Base-by-base conservation (phyloP, 2,113 vertebrate species). In the Diglossa brunneiventris region DNA sequence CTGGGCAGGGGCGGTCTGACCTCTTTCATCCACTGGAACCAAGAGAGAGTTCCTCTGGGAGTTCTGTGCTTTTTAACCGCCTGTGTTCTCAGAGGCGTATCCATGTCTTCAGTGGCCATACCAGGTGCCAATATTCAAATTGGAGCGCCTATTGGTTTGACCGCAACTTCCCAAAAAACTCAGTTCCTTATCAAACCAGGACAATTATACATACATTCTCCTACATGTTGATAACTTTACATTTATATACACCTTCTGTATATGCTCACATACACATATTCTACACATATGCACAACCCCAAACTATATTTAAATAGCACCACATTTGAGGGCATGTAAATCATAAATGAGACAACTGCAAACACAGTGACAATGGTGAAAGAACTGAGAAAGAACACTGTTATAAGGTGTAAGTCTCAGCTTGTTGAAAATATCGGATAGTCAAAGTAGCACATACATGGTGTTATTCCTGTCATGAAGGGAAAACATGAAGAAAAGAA, bases 211-310 rank as follows among this genome's bases (percentile, higher is more conserved):
- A 7, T 30, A 72, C 5, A 56, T 0, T 1, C 6, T 3, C 6
- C 56, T 55, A 35, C 2, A 30, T 20, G 17, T 15, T 0, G 0
- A 1, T 14, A 28, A 31, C 12, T 82, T 83, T 39, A 30, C 3
- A 17, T 47, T 82, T 88, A 33, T 56, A 24, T 68, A 64, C 21
- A 64, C 2, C 1, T 14, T 11, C 9, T 44, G 2, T 47, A 19
- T 31, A 15, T 46, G 5, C 56, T 76, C 27, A 47, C 18, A 11
- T 2, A 17, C 8, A 35, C 28, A 19, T 0, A 0, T 63, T 67
- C 55, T 11, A 39, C 6, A 24, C 5, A 22, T 11, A 61, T 1
- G 1, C 4, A 5, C 10, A 52, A 9, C 4, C 3, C 30, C n/a
- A 70, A 69, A 70, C 6, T 62, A 10, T 26, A 28, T 37, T 41